Percentiles rank a stretch among this genome's conserved stretches.
Evolutionary conservation across 2,888 invertebrate species (phyloP).

Genomic region (Leucophenga montana): DNA sequence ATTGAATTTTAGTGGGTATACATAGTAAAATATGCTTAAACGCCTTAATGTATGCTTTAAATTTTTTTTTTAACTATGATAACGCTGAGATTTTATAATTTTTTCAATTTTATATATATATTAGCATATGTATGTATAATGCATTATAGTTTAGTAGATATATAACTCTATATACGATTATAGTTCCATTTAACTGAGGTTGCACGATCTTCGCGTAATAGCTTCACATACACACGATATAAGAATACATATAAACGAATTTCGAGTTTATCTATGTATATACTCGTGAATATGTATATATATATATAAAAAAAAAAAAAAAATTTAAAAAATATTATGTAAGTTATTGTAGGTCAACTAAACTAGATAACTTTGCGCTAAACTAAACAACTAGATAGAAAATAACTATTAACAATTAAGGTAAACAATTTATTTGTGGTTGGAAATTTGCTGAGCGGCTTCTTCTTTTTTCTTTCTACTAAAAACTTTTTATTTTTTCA

Average conservation of each 20-base stretch:
- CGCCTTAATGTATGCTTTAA: conserved; percentile 40
- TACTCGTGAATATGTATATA: not conserved
- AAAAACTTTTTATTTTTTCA: conserved; percentile 20
- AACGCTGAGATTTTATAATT: no score
- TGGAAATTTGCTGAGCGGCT: conserved; percentile 50
- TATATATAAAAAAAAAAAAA: not conserved
- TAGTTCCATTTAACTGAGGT: conserved; percentile 22
- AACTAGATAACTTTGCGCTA: conserved; percentile 19
- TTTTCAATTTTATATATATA: no score
- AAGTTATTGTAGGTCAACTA: conserved; percentile 8
- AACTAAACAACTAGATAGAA: conserved; percentile 63
- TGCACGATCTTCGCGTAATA: conserved; percentile 17
- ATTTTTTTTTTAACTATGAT: conserved; percentile 46
- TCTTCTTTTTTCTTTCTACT: conserved; percentile 30
- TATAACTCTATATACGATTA: no score
- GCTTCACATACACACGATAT: no score
- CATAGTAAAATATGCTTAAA: conserved; percentile 3
- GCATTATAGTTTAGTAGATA: no score
- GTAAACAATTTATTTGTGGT: conserved; percentile 56
- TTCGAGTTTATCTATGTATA: not conserved
- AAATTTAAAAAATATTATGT: not conserved
- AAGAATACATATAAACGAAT: no score
- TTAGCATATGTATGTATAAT: no score
- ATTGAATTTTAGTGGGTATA: not conserved
- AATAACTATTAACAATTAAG: conserved; percentile 66